phyloP scores from a whole-genome alignment of 37 sponge, comb jelly and placozoan species.

The Crambe crambe region DNA sequence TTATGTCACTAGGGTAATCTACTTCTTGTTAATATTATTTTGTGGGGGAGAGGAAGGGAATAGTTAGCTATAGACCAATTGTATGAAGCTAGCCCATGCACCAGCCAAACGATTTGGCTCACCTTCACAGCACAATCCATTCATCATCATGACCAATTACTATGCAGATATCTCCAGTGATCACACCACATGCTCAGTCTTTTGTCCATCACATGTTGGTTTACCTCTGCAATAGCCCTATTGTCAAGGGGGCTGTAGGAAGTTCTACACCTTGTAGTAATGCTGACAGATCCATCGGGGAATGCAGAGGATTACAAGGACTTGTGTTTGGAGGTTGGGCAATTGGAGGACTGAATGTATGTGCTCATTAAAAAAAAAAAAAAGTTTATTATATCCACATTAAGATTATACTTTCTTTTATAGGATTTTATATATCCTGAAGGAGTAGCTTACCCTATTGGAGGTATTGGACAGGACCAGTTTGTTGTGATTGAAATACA shows the following conservation, averaged over 20 bases:
- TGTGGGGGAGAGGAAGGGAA: too few relatives aligned
- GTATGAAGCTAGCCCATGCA: too few relatives aligned
- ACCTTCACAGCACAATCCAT: too few relatives aligned
- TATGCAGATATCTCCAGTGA: slow-evolving; percentile 21
- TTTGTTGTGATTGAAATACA: slow-evolving; percentile 61
- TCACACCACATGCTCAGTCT: slow-evolving; percentile 2
- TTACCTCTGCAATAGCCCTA: slow-evolving; percentile 2
- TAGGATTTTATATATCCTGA: slow-evolving; percentile 64
- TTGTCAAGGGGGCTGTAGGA: neutral
- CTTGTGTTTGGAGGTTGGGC: slow-evolving; percentile 46
- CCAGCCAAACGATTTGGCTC: too few relatives aligned
- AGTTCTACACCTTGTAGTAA: neutral
- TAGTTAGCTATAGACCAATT: too few relatives aligned
- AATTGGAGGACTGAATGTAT: slow-evolving; percentile 61
- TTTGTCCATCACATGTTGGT: slow-evolving; percentile 55
- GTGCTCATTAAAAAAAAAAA: too few relatives aligned
- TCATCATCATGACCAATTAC: too few relatives aligned
- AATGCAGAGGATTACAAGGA: neutral
- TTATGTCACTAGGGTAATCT: slow-evolving; percentile 18
- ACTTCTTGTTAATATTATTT: too few relatives aligned
- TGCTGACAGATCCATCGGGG: neutral
- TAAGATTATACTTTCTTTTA: neutral
- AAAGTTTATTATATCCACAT: neutral
- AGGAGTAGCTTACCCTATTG: slow-evolving; percentile 69
- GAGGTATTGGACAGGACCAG: slow-evolving; percentile 40